Evolutionary conservation across 2,113 vertebrate species (phyloP).

Genomic region (Stictonetta naevosa): DNA sequence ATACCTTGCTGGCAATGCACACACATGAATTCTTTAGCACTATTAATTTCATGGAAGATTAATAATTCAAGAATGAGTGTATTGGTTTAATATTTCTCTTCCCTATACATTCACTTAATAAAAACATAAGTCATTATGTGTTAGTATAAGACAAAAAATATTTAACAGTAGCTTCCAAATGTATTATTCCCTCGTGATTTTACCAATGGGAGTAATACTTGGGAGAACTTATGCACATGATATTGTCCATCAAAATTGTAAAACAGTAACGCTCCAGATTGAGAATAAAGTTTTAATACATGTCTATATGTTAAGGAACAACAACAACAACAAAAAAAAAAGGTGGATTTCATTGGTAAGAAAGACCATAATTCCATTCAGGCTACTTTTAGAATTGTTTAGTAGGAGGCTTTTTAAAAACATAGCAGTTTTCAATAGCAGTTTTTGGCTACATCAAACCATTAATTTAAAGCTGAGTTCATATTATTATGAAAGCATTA

Average conservation of each 20-base stretch:
- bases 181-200: neutral
- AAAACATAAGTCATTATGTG: neutral
- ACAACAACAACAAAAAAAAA: neutral
- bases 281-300: neutral
- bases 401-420: neutral
- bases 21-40: neutral
- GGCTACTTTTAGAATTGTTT: neutral
- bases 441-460: neutral
- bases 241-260: neutral
- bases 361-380: neutral
- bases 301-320: neutral
- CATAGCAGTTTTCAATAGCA: rapidly evolving
- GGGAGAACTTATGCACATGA: neutral
- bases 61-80: neutral
- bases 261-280: neutral
- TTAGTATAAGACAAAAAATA: neutral
- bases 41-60: neutral
- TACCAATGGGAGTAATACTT: neutral
- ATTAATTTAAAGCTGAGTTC: neutral
- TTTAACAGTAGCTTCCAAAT: neutral
- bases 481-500: neutral
- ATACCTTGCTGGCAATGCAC: neutral
- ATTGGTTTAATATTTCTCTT: neutral
- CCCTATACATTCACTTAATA: neutral
- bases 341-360: neutral